Conservation (phyloP, 2,888 invertebrate species). For the Chirona hameri region DNA sequence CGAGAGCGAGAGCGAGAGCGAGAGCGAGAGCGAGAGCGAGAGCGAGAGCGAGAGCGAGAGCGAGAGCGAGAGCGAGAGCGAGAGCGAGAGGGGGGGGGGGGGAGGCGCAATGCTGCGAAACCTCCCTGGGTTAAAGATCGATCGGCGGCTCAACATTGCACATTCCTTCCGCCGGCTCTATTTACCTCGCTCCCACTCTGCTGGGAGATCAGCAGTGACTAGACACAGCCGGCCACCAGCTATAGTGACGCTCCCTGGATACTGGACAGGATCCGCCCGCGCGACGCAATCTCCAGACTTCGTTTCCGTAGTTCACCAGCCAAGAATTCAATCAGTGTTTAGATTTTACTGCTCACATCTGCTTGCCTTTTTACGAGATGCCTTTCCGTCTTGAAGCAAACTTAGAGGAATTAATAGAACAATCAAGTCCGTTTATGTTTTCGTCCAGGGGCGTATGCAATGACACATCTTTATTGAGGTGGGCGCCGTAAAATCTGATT, state of each 20-base stretch:
- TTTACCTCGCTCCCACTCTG: too few species aligned
- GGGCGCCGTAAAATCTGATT: slow-evolving; percentile 23
- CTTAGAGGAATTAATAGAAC: slow-evolving; percentile 27
- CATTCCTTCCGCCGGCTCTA: not conserved
- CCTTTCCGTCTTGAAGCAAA: slow-evolving; percentile 27
- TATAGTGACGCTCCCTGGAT: too few species aligned
- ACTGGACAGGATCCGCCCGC: not conserved
- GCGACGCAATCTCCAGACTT: not conserved
- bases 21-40: not conserved
- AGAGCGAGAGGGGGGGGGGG: not conserved
- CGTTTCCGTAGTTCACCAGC: slow-evolving; percentile 12
- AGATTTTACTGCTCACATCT: slow-evolving; percentile 26
- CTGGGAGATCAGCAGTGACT: too few species aligned
- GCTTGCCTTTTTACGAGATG: slow-evolving; percentile 28
- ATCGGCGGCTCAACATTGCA: not conserved
- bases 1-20: not conserved
- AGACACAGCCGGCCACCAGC: too few species aligned
- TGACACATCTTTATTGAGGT: slow-evolving; percentile 24
- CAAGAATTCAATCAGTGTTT: slow-evolving; percentile 28
- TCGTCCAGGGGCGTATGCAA: slow-evolving; percentile 13
- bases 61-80: not conserved
- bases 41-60: not conserved
- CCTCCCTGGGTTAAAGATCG: not conserved
- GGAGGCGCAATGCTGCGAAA: not conserved
- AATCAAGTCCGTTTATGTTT: slow-evolving; percentile 26